Conservation (phyloP, 2,888 invertebrate genomes). For the Protula sp. region DNA sequence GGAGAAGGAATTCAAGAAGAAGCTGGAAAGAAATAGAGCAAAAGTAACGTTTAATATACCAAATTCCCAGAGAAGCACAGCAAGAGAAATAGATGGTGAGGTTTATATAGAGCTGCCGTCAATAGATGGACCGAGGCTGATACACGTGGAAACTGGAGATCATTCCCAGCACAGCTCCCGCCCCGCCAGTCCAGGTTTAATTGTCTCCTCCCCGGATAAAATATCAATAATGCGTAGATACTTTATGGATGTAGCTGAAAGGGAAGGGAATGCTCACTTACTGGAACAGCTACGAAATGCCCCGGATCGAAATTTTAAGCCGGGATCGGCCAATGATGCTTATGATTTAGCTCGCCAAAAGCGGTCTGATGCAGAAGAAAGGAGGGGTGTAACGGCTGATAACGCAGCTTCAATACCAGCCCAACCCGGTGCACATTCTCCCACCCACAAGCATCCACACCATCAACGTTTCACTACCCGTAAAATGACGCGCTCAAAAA, state of each 20-base stretch:
- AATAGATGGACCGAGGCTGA: neutral
- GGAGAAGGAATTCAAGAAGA: neutral
- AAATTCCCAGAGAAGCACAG: too few relatives aligned
- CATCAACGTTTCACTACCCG: too few relatives aligned
- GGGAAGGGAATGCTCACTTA: neutral
- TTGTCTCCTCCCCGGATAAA: neutral
- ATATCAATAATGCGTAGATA: neutral
- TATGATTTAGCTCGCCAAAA: neutral
- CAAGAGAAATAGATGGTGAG: neutral
- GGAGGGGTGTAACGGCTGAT: neutral
- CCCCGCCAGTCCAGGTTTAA: neutral
- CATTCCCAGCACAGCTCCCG: neutral
- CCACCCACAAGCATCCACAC: too few relatives aligned
- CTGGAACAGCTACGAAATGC: neutral
- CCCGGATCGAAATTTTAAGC: neutral
- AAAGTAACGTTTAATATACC: neutral
- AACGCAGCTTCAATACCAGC: neutral
- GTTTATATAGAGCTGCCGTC: neutral
- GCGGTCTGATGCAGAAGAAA: neutral
- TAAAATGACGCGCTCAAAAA: neutral
- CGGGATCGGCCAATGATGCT: neutral
- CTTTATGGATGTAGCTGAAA: neutral
- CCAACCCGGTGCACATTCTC: neutral
- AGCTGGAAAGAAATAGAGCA: neutral
- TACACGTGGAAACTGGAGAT: too few relatives aligned